Percentiles rank a stretch among this genome's conserved stretches.
Conservation (phyloP, 2,797 vertebrate genomes). For the Vespertilio murinus region DNA sequence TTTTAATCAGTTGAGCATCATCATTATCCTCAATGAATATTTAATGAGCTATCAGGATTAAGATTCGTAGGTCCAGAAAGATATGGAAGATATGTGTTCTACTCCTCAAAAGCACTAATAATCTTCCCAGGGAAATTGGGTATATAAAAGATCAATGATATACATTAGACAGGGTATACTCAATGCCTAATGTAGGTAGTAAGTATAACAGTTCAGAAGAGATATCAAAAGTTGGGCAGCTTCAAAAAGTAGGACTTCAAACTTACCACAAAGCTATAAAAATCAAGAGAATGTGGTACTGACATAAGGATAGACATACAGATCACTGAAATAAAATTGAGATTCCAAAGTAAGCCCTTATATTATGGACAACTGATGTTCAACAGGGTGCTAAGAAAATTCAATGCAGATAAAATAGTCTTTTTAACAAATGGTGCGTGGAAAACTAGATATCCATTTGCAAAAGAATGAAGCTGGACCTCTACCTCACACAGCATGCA, state of each 20-base stretch:
- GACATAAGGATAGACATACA: background rate
- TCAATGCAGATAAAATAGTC: background rate
- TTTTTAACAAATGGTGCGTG: slow-evolving; percentile 8
- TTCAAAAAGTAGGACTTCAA: slow-evolving; percentile 31
- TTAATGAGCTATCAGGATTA: slow-evolving; percentile 26
- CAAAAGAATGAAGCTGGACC: background rate
- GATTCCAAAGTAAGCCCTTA: background rate
- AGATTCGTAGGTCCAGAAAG: background rate
- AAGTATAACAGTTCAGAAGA: background rate
- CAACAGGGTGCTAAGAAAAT: background rate
- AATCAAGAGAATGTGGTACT: background rate
- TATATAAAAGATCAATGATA: background rate
- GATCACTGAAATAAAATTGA: background rate
- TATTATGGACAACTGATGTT: background rate
- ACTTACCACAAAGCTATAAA: background rate
- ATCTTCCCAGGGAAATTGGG: background rate
- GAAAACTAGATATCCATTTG: background rate
- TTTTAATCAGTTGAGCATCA: background rate
- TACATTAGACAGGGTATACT: background rate
- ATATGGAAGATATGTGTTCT: background rate
- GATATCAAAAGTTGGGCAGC: background rate
- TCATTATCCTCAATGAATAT: slow-evolving; percentile 20
- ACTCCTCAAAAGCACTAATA: slow-evolving; percentile 13
- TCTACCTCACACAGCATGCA: background rate
- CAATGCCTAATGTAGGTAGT: background rate